Evolutionary conservation across 2,113 vertebrate genomes (phyloP), one percentile per base, ranked within the genome.

Genomic region (Hydrolagus affinis): DNA sequence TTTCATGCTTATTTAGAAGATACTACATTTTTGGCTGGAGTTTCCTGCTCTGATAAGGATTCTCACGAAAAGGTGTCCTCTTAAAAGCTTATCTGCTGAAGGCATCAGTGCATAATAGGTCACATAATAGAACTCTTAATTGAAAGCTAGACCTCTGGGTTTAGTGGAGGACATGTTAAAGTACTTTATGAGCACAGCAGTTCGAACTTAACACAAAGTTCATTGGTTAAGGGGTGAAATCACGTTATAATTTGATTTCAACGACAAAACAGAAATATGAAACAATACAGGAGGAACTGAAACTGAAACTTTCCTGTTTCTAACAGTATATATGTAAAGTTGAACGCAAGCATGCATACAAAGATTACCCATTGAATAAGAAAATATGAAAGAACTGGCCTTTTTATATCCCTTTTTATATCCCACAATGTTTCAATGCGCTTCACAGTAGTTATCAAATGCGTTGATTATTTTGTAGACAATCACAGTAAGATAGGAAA

Each of bases 21-120:
- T 90, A 86, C 87, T 85, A 90, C 89, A 89, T 89, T 89, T 89
- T 88, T 88, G 87, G 86, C 88, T 89, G 87, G 89, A 62, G 74
- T 88, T 90, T 89, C 86, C 87, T 89, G 86, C 72, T 86, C 86
- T 89, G 90, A 93, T 90, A 93, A 92, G 86, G 88, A 86, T 89
- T 90, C 88, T 90, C 86, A 87, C 87, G 87, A 88, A 90, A 92
- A 88, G 87, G 86, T 89, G 87, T 86, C 86, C 77, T 90, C 86
- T 87, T 74, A 4, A 30, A 85, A 57, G 21, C 71, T 87, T 88
- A 88, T 86, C 86, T 86, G 70, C 62, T 57, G 66, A 64, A 86
- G 86, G 85, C 86, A 88, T 89, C 88, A n/a, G 28, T 59, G 69
- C 66, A 32, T 30, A 86, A 25, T 80, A 68, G 64, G 66, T 60